Percentiles rank a stretch among this genome's conserved stretches.
These are phyloP conservation scores for Laspeyria flexula DNA, from an alignment of 2,888 invertebrate species.

Conservation along the genomic window DNA sequence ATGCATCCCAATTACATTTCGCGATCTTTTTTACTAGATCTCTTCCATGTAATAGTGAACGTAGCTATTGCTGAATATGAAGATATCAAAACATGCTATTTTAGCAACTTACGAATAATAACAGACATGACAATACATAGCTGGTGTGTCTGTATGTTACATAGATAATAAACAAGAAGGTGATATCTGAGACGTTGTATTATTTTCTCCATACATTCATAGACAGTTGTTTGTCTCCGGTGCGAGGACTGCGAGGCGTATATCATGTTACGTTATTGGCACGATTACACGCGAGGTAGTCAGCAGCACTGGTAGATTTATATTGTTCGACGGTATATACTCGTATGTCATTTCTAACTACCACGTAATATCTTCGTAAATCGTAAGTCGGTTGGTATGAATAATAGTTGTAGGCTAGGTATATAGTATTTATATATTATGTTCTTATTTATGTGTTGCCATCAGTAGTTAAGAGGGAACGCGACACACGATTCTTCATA, in stretches of 20 bases:
- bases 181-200: not conserved
- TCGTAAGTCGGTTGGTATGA: no score
- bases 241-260: not conserved
- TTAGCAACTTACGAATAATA: no score
- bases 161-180: conserved; percentile 20
- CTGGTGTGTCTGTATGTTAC: conserved; percentile 7
- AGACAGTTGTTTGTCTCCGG: conserved; percentile 1
- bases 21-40: no score
- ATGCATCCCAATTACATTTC: no score
- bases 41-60: no score
- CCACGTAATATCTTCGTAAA: not conserved
- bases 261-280: conserved; percentile 6
- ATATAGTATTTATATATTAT: no score
- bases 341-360: not conserved
- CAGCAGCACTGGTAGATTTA: conserved; percentile 1
- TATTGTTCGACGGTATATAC: not conserved
- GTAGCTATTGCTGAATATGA: no score
- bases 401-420: no score
- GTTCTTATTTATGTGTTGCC: no score
- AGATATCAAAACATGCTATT: no score
- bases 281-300: conserved; percentile 3
- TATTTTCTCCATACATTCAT: conserved; percentile 6
- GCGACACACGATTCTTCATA: no score
- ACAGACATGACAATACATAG: not conserved
- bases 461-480: no score